Conservation (phyloP, 2,113 vertebrate species). For the Periophthalmus modestus region DNA sequence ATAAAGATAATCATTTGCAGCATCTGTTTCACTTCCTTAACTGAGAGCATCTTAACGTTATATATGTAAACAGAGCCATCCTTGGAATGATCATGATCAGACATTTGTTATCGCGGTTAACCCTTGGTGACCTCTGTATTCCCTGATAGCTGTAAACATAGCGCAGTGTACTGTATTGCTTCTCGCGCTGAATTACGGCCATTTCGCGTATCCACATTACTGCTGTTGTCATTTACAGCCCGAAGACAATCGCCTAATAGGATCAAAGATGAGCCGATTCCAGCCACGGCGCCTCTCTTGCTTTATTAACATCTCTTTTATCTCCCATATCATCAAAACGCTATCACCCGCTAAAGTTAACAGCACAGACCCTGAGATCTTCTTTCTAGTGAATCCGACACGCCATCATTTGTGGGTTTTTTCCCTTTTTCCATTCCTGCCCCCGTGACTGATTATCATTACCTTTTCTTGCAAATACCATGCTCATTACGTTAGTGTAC, state of each 20-base stretch:
- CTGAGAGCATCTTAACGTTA: conserved; percentile 87
- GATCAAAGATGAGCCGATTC: conserved; percentile 66
- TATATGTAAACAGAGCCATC: conserved; percentile 45
- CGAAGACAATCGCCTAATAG: conserved; percentile 57
- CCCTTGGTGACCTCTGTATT: conserved; percentile 26
- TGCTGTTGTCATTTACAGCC: conserved; percentile 55
- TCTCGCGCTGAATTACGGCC: conserved; percentile 37
- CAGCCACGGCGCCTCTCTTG: conserved; percentile 38
- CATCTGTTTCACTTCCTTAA: conserved; percentile 88
- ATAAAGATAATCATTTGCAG: conserved; percentile 82
- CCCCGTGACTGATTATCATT: conserved; percentile 79
- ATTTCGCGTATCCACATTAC: conserved; percentile 36
- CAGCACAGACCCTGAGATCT: conserved; percentile 74
- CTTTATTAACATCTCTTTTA: conserved; percentile 72
- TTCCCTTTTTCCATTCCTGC: conserved; percentile 38
- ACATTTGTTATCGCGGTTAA: conserved; percentile 48
- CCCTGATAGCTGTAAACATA: conserved; percentile 9
- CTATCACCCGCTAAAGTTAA: conserved; percentile 75
- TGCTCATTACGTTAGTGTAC: conserved; percentile 81
- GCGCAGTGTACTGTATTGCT: conserved; percentile 8
- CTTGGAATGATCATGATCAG: conserved; percentile 37
- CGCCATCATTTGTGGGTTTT: conserved; percentile 73
- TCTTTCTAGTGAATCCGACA: conserved; percentile 68
- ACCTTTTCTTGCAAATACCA: conserved; percentile 84
- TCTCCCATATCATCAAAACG: conserved; percentile 75